Evolutionary conservation across 2,888 invertebrate species (phyloP).

Genomic region (Hydriomena furcata): DNA sequence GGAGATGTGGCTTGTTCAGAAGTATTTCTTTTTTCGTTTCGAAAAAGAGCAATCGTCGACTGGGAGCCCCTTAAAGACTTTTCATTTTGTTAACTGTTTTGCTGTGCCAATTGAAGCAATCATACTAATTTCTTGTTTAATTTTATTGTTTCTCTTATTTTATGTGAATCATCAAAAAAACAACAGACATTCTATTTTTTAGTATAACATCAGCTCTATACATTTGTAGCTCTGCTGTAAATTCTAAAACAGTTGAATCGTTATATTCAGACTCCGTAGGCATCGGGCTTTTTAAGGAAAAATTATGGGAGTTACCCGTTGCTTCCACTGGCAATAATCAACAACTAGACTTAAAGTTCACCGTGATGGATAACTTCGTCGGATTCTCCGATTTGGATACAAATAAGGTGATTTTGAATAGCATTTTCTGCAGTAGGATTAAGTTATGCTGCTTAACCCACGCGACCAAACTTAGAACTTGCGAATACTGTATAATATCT

Average conservation of each 20-base stretch:
- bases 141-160: too few relatives aligned
- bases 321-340: constrained; percentile 51
- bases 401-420: constrained; percentile 9
- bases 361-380: constrained; percentile 54
- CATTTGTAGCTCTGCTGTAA: constrained; percentile 38
- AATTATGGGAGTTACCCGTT: constrained; percentile 56
- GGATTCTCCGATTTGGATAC: constrained; percentile 20
- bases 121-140: too few relatives aligned
- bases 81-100: too few relatives aligned
- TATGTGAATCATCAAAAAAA: not conserved
- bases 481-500: too few relatives aligned
- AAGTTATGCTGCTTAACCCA: not conserved
- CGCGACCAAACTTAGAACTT: too few relatives aligned
- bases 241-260: constrained; percentile 63
- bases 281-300: constrained; percentile 60
- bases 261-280: constrained; percentile 59
- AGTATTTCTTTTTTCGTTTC: too few relatives aligned
- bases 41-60: too few relatives aligned
- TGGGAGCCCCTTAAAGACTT: too few relatives aligned
- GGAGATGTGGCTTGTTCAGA: too few relatives aligned
- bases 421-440: not conserved
- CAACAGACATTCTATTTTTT: not conserved
- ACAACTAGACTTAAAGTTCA: constrained; percentile 30
- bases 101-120: too few relatives aligned
- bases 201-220: constrained; percentile 37